These are phyloP conservation scores for Spodoptera picta DNA, from an alignment of 2,888 invertebrate species.

Conservation along the genomic window DNA sequence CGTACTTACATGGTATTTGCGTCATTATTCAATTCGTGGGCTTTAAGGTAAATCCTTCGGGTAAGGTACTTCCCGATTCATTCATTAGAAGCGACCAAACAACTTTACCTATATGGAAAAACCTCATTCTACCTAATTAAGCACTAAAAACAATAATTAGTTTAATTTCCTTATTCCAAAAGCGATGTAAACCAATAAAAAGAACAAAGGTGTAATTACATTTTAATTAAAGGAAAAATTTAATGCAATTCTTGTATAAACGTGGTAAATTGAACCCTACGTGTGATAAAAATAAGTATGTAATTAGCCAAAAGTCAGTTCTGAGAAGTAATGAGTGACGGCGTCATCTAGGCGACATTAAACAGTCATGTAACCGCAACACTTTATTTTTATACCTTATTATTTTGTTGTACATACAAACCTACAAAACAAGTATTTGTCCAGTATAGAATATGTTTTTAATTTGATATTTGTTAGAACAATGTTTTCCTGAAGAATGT, in stretches of 20 bases:
- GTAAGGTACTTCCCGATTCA: constrained; percentile 23
- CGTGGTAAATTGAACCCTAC: constrained; percentile 13
- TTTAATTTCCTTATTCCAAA: too few species aligned
- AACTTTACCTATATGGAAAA: neutral
- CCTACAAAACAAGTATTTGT: too few species aligned
- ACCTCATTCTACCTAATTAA: neutral
- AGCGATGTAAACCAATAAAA: too few species aligned
- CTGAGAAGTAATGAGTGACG: constrained; percentile 34
- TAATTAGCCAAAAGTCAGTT: constrained; percentile 24
- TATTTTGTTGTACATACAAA: constrained; percentile 1
- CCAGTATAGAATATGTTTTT: too few species aligned
- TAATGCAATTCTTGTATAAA: neutral
- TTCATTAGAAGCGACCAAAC: constrained; percentile 3
- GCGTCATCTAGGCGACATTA: constrained; percentile 28
- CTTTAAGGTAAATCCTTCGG: constrained; percentile 17
- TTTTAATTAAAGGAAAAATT: constrained; percentile 24
- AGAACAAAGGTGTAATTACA: neutral
- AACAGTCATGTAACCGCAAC: constrained; percentile 29
- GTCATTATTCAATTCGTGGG: constrained; percentile 37
- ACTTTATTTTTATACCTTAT: constrained; percentile 23
- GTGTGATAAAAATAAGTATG: constrained; percentile 24
- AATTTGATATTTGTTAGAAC: too few species aligned
- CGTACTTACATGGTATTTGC: constrained; percentile 30
- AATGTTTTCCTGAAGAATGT: too few species aligned
- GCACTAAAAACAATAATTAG: too few species aligned